phyloP scores from a whole-genome alignment of 2,888 invertebrate genomes.

The Hydriomena furcata region DNA sequence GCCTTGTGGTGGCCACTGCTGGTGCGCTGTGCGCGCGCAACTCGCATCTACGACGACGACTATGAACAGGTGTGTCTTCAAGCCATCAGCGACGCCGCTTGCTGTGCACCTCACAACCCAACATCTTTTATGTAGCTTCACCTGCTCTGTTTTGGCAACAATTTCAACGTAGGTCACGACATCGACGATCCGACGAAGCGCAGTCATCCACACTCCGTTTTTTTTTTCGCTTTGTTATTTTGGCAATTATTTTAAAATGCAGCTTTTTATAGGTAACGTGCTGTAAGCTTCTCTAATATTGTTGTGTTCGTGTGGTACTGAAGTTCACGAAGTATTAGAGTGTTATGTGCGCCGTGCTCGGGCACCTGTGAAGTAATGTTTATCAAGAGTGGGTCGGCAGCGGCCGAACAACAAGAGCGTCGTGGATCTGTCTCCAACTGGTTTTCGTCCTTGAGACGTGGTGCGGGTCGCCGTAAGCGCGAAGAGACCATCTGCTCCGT shows the following conservation, averaged over 20 bases:
- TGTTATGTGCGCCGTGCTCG: slow-evolving; percentile 72
- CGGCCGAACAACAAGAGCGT: slow-evolving; percentile 81
- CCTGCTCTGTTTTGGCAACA: slow-evolving; percentile 61
- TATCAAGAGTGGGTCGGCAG: slow-evolving; percentile 75
- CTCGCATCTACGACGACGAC: slow-evolving; percentile 74
- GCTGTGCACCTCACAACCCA: slow-evolving; percentile 59
- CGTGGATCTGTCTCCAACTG: slow-evolving; percentile 89
- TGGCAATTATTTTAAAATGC: slow-evolving; percentile 55
- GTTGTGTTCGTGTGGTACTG: slow-evolving; percentile 53
- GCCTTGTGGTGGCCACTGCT: slow-evolving; percentile 81
- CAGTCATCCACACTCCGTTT: slow-evolving; percentile 71
- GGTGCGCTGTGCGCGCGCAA: slow-evolving; percentile 72
- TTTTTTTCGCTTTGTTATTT: slow-evolving; percentile 62
- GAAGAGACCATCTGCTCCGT: slow-evolving; percentile 68
- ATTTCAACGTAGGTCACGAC: slow-evolving; percentile 50
- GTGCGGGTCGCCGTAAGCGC: slow-evolving; percentile 74
- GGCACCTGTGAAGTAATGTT: slow-evolving; percentile 76
- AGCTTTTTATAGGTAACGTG: slow-evolving; percentile 67
- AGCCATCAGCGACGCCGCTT: slow-evolving; percentile 57
- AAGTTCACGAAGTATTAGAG: slow-evolving; percentile 48
- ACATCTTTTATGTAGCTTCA: slow-evolving; percentile 67
- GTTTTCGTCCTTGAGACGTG: slow-evolving; percentile 91
- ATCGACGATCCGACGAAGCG: slow-evolving; percentile 51
- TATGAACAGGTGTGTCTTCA: slow-evolving; percentile 76
- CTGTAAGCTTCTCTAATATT: slow-evolving; percentile 62